Evolutionary conservation across 2,113 vertebrate genomes (phyloP).

Genomic region (Zootoca vivipara): DNA sequence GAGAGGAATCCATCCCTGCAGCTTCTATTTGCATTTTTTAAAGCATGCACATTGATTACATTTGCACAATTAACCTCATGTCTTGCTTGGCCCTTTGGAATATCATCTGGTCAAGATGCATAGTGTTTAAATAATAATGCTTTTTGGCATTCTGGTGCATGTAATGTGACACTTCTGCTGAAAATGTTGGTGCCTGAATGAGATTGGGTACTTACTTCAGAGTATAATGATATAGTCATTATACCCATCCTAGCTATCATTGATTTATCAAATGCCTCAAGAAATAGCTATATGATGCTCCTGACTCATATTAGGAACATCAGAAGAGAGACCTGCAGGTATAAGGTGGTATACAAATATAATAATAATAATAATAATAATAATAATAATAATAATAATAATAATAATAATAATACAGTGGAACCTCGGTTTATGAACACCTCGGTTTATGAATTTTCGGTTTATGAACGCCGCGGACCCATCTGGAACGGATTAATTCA

Average conservation of each 20-base stretch:
- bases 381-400: too few species aligned
- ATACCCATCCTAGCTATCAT: background rate
- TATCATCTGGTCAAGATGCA: background rate
- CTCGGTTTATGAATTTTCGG: too few species aligned
- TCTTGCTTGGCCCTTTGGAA: background rate
- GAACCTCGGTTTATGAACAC: too few species aligned
- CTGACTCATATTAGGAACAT: background rate
- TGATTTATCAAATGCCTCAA: too few species aligned
- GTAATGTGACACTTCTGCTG: background rate
- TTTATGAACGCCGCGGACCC: too few species aligned
- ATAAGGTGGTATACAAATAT: too few species aligned
- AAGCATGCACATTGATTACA: background rate
- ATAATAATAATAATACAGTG: too few species aligned
- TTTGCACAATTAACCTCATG: background rate
- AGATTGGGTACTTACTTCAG: background rate
- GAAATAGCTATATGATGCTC: background rate
- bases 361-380: too few species aligned
- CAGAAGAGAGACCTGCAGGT: too few species aligned
- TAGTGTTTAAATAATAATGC: background rate
- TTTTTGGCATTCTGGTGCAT: background rate
- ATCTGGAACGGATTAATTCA: too few species aligned
- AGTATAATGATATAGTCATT: background rate
- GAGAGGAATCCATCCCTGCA: background rate
- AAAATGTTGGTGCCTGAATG: background rate
- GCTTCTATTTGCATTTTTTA: background rate